These are phyloP conservation scores for Pyralis farinalis DNA, from an alignment of 2,888 invertebrate species.

Conservation along the genomic window DNA sequence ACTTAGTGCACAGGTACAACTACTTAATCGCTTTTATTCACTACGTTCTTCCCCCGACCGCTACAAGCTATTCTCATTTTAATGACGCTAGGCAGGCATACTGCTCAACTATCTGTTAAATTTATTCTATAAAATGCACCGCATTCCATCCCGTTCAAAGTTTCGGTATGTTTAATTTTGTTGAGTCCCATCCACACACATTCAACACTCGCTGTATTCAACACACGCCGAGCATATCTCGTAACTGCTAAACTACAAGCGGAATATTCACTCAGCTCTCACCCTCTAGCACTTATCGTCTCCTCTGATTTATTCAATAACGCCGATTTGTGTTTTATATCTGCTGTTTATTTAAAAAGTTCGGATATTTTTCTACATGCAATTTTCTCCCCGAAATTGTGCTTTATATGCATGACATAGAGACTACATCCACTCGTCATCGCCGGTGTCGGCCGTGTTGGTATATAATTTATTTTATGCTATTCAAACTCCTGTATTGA, in stretches of 20 bases:
- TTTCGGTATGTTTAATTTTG: constrained; percentile 19
- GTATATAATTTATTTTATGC: constrained; percentile 24
- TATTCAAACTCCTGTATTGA: constrained; percentile 26
- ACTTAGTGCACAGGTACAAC: too few relatives aligned
- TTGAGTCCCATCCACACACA: constrained; percentile 3
- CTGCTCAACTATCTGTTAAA: constrained; percentile 22
- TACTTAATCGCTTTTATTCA: constrained; percentile 18
- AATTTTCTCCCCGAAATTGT: constrained; percentile 6
- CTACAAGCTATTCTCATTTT: constrained; percentile 21
- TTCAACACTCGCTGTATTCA: constrained; percentile 2
- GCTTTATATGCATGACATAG: constrained; percentile 6
- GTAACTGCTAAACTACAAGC: constrained; percentile 7
- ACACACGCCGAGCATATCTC: constrained; percentile 10
- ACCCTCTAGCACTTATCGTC: constrained; percentile 22
- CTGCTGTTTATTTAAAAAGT: constrained; percentile 26
- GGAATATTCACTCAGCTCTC: constrained; percentile 18
- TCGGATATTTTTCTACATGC: constrained; percentile 11
- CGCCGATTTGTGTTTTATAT: constrained; percentile 28
- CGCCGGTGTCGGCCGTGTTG: constrained; percentile 9
- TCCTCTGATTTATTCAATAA: constrained; percentile 27
- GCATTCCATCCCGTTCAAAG: constrained; percentile 15
- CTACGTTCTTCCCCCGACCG: constrained; percentile 22
- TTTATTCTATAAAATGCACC: constrained; percentile 18
- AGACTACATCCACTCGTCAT: constrained; percentile 1
- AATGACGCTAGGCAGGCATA: constrained; percentile 20